Evolutionary conservation across 23 tunicate genomes (phyloP).

Genomic region (Diplosoma virens): DNA sequence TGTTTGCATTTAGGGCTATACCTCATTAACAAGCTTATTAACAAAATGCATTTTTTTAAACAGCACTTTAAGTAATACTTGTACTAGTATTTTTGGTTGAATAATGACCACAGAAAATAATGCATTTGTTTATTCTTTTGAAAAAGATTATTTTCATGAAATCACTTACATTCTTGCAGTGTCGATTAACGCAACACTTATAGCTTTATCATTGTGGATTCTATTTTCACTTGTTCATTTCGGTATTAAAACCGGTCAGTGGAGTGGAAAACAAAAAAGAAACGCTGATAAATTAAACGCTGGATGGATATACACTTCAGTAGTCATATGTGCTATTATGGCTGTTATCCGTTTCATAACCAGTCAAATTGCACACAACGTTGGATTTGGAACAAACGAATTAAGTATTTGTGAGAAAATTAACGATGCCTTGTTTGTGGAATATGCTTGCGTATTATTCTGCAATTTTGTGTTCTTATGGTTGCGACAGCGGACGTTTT

Average conservation of each 20-base stretch:
- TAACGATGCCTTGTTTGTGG: slow-evolving; percentile 17
- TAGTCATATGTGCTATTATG: slow-evolving; percentile 13
- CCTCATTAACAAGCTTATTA: too few relatives aligned
- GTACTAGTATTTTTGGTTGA: too few relatives aligned
- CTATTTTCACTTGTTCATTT: slow-evolving; percentile 19
- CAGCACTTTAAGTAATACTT: too few relatives aligned
- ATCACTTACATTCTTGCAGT: too few relatives aligned
- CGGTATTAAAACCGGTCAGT: slow-evolving; percentile 15
- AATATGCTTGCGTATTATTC: slow-evolving; percentile 1
- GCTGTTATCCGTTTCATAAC: slow-evolving; percentile 6
- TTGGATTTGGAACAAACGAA: slow-evolving; percentile 1
- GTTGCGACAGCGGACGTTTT: slow-evolving; percentile 24
- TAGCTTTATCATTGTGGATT: slow-evolving; percentile 14
- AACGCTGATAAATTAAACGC: slow-evolving; percentile 21
- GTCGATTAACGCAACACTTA: slow-evolving; percentile 1
- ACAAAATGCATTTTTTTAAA: too few relatives aligned
- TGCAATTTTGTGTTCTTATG: slow-evolving; percentile 18
- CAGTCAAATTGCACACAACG: neutral
- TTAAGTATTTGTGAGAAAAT: neutral
- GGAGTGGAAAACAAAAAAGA: slow-evolving; percentile 16
- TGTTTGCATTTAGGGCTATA: too few relatives aligned
- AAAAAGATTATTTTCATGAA: too few relatives aligned
- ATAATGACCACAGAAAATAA: too few relatives aligned
- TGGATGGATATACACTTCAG: slow-evolving; percentile 15
- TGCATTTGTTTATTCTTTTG: too few relatives aligned